phyloP scores from a whole-genome alignment of 2,113 vertebrate genomes.

The Hyperopisus bebe region DNA sequence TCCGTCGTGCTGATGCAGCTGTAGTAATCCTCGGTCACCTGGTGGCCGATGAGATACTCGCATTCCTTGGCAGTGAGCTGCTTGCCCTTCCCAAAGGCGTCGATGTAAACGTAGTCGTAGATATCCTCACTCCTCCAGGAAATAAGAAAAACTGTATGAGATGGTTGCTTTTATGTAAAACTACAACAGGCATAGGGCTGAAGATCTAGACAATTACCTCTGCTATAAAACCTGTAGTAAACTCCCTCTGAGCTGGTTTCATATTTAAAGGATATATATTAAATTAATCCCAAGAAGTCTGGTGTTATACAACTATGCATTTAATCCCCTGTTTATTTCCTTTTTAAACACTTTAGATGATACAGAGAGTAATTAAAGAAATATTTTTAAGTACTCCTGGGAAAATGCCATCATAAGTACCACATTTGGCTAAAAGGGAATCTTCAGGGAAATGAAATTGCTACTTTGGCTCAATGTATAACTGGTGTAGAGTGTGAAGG shows the following conservation, averaged over 20 bases:
- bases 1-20: conserved; percentile 84
- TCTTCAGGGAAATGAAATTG: neutral
- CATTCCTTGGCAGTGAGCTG: conserved; percentile 91
- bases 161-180: neutral
- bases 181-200: neutral
- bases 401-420: neutral
- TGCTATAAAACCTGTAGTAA: neutral
- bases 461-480: neutral
- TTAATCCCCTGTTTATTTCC: neutral
- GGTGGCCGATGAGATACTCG: conserved; percentile 88
- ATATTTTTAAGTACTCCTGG: neutral
- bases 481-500: neutral
- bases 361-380: neutral
- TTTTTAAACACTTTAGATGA: neutral
- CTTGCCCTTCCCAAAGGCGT: conserved; percentile 91
- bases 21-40: conserved; percentile 88
- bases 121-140: conserved; percentile 74
- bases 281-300: neutral
- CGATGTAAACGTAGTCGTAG: conserved; percentile 90
- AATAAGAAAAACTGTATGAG: neutral
- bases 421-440: neutral
- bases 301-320: neutral
- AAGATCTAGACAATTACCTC: neutral
- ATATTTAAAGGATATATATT: neutral
- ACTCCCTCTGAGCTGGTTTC: neutral